These are phyloP conservation scores for Drosophila kuntzei DNA, from an alignment of 2,888 invertebrate species.

Conservation along the genomic window DNA sequence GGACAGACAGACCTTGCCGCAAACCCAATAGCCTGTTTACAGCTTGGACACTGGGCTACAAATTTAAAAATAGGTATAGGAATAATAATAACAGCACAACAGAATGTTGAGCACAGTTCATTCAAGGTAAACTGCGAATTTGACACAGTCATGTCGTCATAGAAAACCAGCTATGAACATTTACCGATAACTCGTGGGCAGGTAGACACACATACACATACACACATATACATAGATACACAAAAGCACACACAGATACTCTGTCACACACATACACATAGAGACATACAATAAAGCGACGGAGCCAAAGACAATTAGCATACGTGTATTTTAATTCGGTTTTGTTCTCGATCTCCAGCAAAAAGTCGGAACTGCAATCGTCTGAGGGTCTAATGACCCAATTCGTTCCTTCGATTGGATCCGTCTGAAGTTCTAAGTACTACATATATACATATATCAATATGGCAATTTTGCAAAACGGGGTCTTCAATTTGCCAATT, in stretches of 20 bases:
- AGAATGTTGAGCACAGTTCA: constrained; percentile 36
- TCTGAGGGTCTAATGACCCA: constrained; percentile 54
- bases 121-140: constrained; percentile 57
- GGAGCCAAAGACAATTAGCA: constrained; percentile 65
- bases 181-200: constrained; percentile 46
- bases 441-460: too few relatives aligned
- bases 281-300: constrained; percentile 7
- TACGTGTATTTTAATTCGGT: constrained; percentile 65
- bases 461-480: constrained; percentile 42
- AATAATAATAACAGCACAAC: constrained; percentile 4
- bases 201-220: constrained; percentile 26
- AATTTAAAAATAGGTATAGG: constrained; percentile 4
- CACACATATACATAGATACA: background rate
- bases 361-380: constrained; percentile 9
- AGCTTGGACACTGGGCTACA: background rate
- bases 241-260: background rate
- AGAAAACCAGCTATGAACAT: constrained; percentile 38
- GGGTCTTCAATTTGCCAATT: constrained; percentile 68
- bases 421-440: too few relatives aligned
- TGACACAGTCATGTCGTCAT: constrained; percentile 58
- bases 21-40: too few relatives aligned
- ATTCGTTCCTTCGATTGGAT: constrained; percentile 27
- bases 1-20: too few relatives aligned
- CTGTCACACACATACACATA: background rate
- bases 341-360: constrained; percentile 48